Conservation (phyloP, 2,888 invertebrate genomes). For the Caenorhabditis sinica region DNA sequence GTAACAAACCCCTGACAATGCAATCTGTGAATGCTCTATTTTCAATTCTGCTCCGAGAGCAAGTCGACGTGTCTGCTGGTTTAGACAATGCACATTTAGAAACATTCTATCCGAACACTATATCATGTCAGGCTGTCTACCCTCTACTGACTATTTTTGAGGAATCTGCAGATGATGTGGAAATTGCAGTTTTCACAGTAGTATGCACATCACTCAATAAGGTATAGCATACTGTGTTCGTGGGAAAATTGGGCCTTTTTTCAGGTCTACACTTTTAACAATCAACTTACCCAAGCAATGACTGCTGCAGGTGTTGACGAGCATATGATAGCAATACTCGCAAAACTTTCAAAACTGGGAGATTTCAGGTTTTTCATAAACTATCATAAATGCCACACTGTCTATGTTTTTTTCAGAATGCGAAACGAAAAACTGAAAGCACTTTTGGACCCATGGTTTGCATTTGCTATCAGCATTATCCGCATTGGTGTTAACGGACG, state of each 20-base stretch:
- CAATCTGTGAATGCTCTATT: conserved; percentile 78
- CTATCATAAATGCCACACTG: too few species aligned
- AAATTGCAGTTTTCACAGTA: conserved; percentile 78
- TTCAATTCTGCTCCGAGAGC: conserved; percentile 79
- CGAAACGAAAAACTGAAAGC: conserved; percentile 47
- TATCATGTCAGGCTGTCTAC: conserved; percentile 77
- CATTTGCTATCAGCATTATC: conserved; percentile 57
- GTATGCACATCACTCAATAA: conserved; percentile 79
- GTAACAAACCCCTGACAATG: conserved; percentile 67
- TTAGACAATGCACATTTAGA: conserved; percentile 77
- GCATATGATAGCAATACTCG: conserved; percentile 35
- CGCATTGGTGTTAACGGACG: conserved; percentile 40
- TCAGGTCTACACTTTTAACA: conserved; percentile 79
- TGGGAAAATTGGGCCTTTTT: conserved; percentile 7
- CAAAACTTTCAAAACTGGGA: conserved; percentile 44
- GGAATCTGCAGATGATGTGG: conserved; percentile 70
- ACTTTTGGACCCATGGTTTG: conserved; percentile 45
- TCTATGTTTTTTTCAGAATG: conserved; percentile 37
- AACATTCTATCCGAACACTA: conserved; percentile 70
- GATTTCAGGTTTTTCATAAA: conserved; percentile 27
- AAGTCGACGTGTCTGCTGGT: conserved; percentile 78
- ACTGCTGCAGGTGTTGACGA: conserved; percentile 78
- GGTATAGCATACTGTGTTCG: conserved; percentile 29
- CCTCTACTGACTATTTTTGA: conserved; percentile 73
- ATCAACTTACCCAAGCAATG: conserved; percentile 79